Conservation (phyloP, 2,113 vertebrate species). For the Podarcis muralis region DNA sequence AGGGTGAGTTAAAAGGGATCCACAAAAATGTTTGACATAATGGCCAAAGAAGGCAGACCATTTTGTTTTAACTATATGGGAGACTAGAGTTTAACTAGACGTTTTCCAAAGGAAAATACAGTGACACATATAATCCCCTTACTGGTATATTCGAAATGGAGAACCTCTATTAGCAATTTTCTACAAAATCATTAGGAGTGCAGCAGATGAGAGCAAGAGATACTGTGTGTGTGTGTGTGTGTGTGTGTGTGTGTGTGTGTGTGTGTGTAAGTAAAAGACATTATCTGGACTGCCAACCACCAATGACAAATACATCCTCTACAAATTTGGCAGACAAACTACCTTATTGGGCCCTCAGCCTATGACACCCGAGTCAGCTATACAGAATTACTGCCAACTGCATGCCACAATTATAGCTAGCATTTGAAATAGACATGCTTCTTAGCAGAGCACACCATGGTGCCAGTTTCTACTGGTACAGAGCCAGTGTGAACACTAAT, state of each 20-base stretch:
- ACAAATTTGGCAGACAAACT: not conserved
- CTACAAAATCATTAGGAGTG: not conserved
- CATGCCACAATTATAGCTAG: not conserved
- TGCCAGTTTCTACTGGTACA: not conserved
- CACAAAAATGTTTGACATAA: conserved; percentile 46
- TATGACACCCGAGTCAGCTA: not conserved
- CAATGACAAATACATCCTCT: not conserved
- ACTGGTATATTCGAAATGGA: conserved; percentile 1
- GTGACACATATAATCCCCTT: not conserved
- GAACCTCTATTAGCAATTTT: conserved; percentile 3
- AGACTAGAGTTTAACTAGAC: conserved; percentile 35
- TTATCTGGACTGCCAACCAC: not conserved
- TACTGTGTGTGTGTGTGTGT: not conserved
- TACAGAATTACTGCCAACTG: not conserved
- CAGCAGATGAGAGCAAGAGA: not conserved
- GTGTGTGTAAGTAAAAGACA: too few relatives aligned
- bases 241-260: too few relatives aligned
- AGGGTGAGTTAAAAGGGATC: conserved; percentile 28
- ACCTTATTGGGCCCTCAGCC: not conserved
- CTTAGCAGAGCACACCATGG: not conserved
- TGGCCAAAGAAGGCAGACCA: conserved; percentile 8
- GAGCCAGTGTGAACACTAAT: not conserved
- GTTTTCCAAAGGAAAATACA: conserved; percentile 6
- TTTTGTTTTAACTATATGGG: conserved; percentile 45
- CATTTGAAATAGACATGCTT: not conserved